These are phyloP conservation scores for Sinocyclocheilus maitianheensis DNA, from an alignment of 2,113 vertebrate species.

Conservation along the genomic window DNA sequence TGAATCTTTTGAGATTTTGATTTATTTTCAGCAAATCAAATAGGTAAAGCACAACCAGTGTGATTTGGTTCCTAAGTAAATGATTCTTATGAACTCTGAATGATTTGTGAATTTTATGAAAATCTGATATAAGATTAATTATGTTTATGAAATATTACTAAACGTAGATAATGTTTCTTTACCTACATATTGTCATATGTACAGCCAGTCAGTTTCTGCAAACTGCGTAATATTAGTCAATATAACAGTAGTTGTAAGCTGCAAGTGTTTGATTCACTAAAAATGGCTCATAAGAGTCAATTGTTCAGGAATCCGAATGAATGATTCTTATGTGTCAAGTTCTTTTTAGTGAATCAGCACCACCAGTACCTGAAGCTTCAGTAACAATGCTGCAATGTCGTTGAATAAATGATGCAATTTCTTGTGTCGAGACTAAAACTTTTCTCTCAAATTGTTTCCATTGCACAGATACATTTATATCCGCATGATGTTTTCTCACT, in stretches of 20 bases:
- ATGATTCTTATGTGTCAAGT: neutral
- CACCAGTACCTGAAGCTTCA: neutral
- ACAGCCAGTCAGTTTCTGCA: neutral
- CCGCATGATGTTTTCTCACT: neutral
- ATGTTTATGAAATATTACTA: neutral
- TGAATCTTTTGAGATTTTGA: neutral
- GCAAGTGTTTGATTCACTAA: neutral
- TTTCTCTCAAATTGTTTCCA: neutral
- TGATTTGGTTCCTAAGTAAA: neutral
- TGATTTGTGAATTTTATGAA: neutral
- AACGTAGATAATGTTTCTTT: neutral
- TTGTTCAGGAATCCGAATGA: neutral
- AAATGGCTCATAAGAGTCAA: neutral
- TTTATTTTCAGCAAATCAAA: neutral
- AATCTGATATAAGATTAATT: neutral
- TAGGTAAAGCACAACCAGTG: neutral
- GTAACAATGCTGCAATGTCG: neutral
- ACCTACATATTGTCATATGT: too few species aligned
- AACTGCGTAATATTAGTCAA: neutral
- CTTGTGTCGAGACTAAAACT: neutral
- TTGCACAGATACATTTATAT: neutral
- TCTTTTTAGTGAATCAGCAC: neutral
- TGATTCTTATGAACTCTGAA: neutral
- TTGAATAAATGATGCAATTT: neutral
- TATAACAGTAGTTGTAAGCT: neutral